Percentiles rank a stretch among this genome's conserved stretches.
These are phyloP conservation scores for Epinephelus malabaricus DNA, from an alignment of 2,797 vertebrate genomes.

Conservation along the genomic window DNA sequence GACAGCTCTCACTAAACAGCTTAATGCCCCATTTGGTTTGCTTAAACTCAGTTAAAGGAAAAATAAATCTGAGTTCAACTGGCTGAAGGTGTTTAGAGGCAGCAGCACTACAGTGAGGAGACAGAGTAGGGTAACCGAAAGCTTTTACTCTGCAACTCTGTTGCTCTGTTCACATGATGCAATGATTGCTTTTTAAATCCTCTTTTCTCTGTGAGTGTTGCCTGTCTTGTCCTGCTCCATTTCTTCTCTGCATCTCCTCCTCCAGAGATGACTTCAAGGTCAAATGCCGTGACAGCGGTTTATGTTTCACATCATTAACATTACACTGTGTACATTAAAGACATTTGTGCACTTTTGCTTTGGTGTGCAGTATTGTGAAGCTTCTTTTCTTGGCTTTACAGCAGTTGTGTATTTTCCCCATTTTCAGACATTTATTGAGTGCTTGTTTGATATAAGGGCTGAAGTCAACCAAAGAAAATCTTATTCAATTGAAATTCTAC, in stretches of 20 bases:
- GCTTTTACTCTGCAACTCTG: background rate
- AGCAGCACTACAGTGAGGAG: background rate
- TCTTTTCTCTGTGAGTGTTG: background rate
- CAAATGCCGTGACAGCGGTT: background rate
- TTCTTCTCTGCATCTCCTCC: background rate
- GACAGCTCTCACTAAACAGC: conserved; percentile 28
- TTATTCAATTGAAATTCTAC: too few species aligned
- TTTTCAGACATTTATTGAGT: background rate
- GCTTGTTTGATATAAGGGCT: too few species aligned
- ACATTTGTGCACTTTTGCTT: background rate
- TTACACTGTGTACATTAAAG: background rate
- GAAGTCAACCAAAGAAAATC: too few species aligned
- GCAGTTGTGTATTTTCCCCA: background rate
- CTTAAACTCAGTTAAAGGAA: conserved; percentile 30
- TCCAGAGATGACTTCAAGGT: background rate
- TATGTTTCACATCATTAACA: conserved; percentile 1
- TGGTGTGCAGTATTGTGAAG: too few species aligned
- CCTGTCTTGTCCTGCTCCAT: background rate
- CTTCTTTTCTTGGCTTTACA: background rate
- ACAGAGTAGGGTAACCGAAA: background rate
- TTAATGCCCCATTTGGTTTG: conserved; percentile 44
- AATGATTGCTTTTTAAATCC: background rate
- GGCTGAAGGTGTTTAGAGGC: conserved; percentile 19
- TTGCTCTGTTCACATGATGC: conserved; percentile 3
- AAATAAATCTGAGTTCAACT: conserved; percentile 36